Evolutionary conservation across 2,888 invertebrate genomes (phyloP), one percentile per base, ranked within the genome.

Genomic region (Acheta domesticus): DNA sequence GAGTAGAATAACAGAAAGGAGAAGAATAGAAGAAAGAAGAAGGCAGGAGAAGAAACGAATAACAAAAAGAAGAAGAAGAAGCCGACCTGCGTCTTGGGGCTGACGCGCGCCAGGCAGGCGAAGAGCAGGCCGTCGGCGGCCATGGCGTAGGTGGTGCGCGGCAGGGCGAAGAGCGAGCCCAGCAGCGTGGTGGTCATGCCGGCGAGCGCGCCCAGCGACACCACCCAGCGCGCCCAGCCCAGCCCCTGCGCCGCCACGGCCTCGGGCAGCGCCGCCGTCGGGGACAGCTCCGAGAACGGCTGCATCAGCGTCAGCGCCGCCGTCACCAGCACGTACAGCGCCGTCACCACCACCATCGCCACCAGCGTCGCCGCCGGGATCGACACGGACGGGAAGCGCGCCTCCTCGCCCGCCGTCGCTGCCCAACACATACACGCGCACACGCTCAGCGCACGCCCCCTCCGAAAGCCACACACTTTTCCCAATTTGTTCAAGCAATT

Each of bases 121-220:
- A 97, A 97, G 19, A 97, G 88, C 16, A 97, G 88, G 1, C 96
- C 96, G 85, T 97, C 97, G 48, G 92, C 90, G 0, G 96, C 95
- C 96, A 97, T 97, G 1, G 96, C 94, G 84, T 96, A 97, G 87
- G 96, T 91, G 84, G 94, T 94, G 23, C 95, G 90, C 0, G 96
- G 96, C 12, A 97, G 87, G 1, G 96, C 93, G 86, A 94, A 96
- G 21, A 96, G 88, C 0, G 95, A 94, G 0, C 96, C 96, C 79
- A 96, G 90, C 3, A 96, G 87, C 1, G 95, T 95, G 0, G 95
- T 96, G 0, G 95, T 95, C 95, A 97, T 95, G n/a, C 96, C 96
- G 84, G 95, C 95, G 4, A 96, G 90, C 0, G 96, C 96, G 2
- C 96, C 96, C 0, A 96, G 88, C 0, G 95, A 92, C 1, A 96